A percentile compares a stretch with the other conserved stretches of the same genome.
These are phyloP conservation scores for Polyommatus icarus DNA, from an alignment of 2,888 invertebrate species.

Conservation along the genomic window DNA sequence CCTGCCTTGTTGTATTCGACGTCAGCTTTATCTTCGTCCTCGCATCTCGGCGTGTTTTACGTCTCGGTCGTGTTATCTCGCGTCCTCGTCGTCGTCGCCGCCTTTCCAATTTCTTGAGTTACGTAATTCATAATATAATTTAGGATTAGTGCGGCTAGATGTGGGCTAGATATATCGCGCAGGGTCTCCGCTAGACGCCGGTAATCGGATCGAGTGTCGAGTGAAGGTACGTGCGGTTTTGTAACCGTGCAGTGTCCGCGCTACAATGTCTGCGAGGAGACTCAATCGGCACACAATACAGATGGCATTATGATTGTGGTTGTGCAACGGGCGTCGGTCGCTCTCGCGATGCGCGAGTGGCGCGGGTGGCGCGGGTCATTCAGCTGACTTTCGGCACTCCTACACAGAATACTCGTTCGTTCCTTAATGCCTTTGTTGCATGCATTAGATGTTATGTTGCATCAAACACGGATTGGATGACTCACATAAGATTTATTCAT, in stretches of 20 bases:
- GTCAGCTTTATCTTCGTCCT: constrained; percentile 3
- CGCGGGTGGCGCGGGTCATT: not conserved
- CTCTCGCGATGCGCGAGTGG: not conserved
- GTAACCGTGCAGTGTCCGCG: not conserved
- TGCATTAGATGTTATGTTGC: not conserved
- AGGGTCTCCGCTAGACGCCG: not conserved
- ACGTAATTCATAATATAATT: not conserved
- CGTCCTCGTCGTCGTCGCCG: not conserved
- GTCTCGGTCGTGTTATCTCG: constrained; percentile 14
- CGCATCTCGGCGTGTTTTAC: not conserved
- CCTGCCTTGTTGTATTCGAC: not conserved
- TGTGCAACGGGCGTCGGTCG: constrained; percentile 7
- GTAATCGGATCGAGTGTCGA: not conserved
- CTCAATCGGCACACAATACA: not conserved
- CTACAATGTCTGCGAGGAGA: not conserved
- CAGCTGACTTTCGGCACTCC: not conserved
- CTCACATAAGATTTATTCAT: too few species aligned
- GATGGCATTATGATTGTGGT: constrained; percentile 15
- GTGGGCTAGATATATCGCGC: not conserved
- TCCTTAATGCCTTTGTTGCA: not conserved
- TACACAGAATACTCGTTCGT: not conserved
- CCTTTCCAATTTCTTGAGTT: constrained; percentile 20
- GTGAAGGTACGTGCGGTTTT: constrained; percentile 8
- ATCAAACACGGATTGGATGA: not conserved
- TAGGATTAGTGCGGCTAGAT: not conserved